Evolutionary conservation across 2,797 vertebrate genomes (phyloP).

Genomic region (Ambastaia sidthimunki): DNA sequence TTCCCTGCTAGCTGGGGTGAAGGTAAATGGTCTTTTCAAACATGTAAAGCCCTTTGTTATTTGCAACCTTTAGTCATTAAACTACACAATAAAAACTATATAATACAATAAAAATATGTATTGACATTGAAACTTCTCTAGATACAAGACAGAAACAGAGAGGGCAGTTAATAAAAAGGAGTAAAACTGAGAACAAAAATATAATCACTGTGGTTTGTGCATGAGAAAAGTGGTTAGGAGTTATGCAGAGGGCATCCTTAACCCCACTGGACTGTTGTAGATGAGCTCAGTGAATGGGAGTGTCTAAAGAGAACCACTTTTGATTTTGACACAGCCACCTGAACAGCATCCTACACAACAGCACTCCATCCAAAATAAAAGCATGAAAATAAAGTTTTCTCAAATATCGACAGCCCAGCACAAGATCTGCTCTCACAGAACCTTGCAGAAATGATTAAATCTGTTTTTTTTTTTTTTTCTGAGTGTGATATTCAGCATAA

Average conservation of each 20-base stretch:
- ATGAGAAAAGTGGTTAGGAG: background rate
- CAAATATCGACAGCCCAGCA: too few relatives aligned
- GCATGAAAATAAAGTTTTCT: background rate
- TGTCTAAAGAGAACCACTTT: background rate
- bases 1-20: background rate
- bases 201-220: background rate
- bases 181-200: background rate
- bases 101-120: background rate
- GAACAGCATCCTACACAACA: background rate
- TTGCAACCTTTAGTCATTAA: conserved; percentile 45
- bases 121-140: conserved; percentile 1
- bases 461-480: too few relatives aligned
- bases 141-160: conserved; percentile 9
- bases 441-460: too few relatives aligned
- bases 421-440: too few relatives aligned
- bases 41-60: conserved; percentile 51
- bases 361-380: background rate
- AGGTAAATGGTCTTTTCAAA: conserved; percentile 38
- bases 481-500: too few relatives aligned
- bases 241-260: background rate
- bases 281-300: background rate
- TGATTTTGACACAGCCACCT: background rate
- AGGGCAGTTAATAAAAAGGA: background rate
- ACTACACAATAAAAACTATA: conserved; percentile 14
- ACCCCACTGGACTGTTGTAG: background rate